A percentile compares a stretch with the other conserved stretches of the same genome.
Conservation (phyloP, 2,113 vertebrate genomes). For the Cololabis saira region DNA sequence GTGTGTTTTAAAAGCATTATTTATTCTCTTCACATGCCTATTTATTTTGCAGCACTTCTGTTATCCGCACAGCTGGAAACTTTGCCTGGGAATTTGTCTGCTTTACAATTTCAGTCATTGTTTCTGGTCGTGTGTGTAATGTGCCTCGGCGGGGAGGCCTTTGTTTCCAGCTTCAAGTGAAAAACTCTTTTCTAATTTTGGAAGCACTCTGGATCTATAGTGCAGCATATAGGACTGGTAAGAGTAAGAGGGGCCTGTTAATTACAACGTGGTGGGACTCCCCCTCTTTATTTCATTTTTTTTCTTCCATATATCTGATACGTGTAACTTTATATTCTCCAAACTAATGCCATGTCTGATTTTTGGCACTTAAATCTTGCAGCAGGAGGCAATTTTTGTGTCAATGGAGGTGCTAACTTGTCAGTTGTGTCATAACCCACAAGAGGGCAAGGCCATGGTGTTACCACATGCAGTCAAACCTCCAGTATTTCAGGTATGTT, state of each 20-base stretch:
- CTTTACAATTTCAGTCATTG: conserved; percentile 84
- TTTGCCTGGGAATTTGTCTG: conserved; percentile 81
- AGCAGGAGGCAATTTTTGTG: neutral
- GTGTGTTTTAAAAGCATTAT: neutral
- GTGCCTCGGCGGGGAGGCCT: conserved; percentile 1
- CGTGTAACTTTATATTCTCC: neutral
- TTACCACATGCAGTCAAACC: conserved; percentile 66
- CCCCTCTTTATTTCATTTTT: neutral
- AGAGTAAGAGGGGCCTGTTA: neutral
- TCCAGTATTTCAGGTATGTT: conserved; percentile 75
- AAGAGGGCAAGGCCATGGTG: conserved; percentile 58
- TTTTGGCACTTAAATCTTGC: too few relatives aligned
- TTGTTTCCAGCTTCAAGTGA: too few relatives aligned
- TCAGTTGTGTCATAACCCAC: conserved; percentile 51
- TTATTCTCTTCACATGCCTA: conserved; percentile 22
- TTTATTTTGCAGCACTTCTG: conserved; percentile 10
- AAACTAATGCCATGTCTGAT: neutral
- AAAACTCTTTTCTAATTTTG: too few relatives aligned
- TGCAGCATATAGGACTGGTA: too few relatives aligned
- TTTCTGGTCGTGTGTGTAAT: conserved; percentile 86
- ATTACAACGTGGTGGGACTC: neutral
- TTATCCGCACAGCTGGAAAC: conserved; percentile 81
- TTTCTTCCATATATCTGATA: neutral
- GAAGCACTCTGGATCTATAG: too few relatives aligned
- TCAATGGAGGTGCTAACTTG: conserved; percentile 9